Evolutionary conservation across 2,888 invertebrate species (phyloP).

Genomic region (Malthinus seriepunctatus): DNA sequence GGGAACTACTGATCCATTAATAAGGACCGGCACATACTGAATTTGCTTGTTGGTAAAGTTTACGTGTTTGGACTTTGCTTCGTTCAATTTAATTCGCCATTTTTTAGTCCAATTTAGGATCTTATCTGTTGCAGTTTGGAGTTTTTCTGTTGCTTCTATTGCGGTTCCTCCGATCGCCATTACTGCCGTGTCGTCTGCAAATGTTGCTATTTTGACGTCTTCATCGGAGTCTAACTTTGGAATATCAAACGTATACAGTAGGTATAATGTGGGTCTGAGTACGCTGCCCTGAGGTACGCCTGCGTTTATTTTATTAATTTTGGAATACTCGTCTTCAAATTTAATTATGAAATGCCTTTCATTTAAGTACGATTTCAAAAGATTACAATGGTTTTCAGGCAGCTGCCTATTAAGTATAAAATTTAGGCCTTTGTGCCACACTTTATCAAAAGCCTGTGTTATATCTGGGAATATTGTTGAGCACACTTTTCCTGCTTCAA

Average conservation of each 20-base stretch:
- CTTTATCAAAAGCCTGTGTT: too few relatives aligned
- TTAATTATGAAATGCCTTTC: background rate
- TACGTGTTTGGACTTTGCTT: background rate
- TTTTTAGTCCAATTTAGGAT: background rate
- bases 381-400: background rate
- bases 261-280: background rate
- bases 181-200: background rate
- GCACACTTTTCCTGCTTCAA: too few relatives aligned
- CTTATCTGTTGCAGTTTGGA: background rate
- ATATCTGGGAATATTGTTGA: too few relatives aligned
- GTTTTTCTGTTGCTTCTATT: background rate
- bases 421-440: too few relatives aligned
- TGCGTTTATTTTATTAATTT: background rate
- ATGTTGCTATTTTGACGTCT: too few relatives aligned
- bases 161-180: background rate
- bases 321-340: background rate
- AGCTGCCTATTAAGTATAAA: background rate
- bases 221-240: background rate
- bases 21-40: too few relatives aligned
- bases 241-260: background rate
- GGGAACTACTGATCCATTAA: too few relatives aligned
- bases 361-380: background rate
- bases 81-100: background rate
- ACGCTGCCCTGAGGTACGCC: too few relatives aligned
- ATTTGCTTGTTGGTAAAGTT: too few relatives aligned